Base-by-base conservation (phyloP, 2,888 invertebrate genomes). In the Rhimphoctona megacephalus region DNA sequence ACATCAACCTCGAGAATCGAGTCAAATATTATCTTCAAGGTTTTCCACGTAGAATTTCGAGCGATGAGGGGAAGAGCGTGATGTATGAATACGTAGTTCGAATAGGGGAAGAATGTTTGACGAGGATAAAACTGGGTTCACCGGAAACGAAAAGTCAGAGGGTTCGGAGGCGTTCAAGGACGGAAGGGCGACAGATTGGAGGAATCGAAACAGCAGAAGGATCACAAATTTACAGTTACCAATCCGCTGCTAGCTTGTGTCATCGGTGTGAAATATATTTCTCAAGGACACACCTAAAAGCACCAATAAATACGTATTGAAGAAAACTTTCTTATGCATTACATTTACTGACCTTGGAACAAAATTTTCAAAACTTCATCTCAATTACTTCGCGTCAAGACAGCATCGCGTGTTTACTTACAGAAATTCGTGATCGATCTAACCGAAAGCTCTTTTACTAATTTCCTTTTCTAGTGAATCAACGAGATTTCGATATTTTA, bases 201-300 rank as follows among this genome's bases (percentile, higher is more conserved):
- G 77, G 52, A 77, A 81, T 81, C 49, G 66, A 54, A 36, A 46
- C 61, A 46, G 43, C 54, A 73, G 46, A 61, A 61, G 30, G 17
- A 67, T 67, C 69, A 64, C 61, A 76, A 82, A 85, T 85, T 82
- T 79, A 79, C 67, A 74, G 69, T 69, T 69, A 33, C 74, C 54
- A 61, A 77, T 82, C 19, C 64, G 19, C 54, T n/a, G 25, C 39
- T 57, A 43, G 82, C 85, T 52, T 74, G 19, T 25, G 61, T 52
- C 79, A 46, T 80, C 30, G 64, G 30, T 69, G 52, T 79, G 36
- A 74, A 79, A 85, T 85, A 81, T 73, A 67, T 61, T 70, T 30
- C 69, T 74, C 52, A 70, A 70, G 74, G 76, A 49, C 82, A 33
- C 57, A 54, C 33, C 46, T 49, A 46, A 5, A 64, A 80, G 33